Evolutionary conservation across 2,797 vertebrate genomes (phyloP).

Genomic region (Phoxinus dragarum): DNA sequence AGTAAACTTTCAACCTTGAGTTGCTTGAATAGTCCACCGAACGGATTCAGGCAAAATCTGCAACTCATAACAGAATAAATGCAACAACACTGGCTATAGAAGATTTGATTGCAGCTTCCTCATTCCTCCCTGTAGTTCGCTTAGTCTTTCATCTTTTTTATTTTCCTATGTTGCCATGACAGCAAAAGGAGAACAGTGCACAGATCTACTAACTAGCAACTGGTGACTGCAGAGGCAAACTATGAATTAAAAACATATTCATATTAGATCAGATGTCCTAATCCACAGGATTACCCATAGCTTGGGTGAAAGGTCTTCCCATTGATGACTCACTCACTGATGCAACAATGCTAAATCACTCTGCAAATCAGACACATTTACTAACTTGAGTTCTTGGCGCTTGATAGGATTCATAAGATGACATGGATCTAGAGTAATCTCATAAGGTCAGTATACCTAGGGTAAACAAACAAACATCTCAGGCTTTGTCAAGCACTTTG

Average conservation of each 20-base stretch:
- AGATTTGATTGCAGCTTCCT: constrained; percentile 15
- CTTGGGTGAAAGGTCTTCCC: neutral
- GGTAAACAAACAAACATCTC: constrained; percentile 33
- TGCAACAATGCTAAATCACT: neutral
- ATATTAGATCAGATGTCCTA: neutral
- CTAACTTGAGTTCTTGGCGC: neutral
- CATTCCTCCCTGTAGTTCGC: constrained; percentile 4
- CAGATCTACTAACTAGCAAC: constrained; percentile 17
- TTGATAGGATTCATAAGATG: neutral
- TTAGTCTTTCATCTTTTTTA: constrained; percentile 2
- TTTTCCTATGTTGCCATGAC: constrained; percentile 21
- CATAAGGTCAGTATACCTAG: neutral
- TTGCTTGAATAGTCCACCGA: neutral
- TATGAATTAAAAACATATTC: constrained; percentile 2
- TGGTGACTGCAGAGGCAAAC: neutral
- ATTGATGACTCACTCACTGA: neutral
- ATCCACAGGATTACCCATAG: constrained; percentile 1
- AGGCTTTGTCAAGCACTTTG: constrained; percentile 38
- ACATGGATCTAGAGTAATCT: neutral
- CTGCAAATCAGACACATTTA: neutral
- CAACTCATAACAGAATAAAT: neutral
- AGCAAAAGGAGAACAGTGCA: constrained; percentile 5
- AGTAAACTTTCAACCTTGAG: neutral
- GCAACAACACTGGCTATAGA: neutral
- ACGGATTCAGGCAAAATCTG: neutral